These are phyloP conservation scores for Microctenopoma lineatum DNA, from an alignment of 2,797 vertebrate species.

Conservation along the genomic window DNA sequence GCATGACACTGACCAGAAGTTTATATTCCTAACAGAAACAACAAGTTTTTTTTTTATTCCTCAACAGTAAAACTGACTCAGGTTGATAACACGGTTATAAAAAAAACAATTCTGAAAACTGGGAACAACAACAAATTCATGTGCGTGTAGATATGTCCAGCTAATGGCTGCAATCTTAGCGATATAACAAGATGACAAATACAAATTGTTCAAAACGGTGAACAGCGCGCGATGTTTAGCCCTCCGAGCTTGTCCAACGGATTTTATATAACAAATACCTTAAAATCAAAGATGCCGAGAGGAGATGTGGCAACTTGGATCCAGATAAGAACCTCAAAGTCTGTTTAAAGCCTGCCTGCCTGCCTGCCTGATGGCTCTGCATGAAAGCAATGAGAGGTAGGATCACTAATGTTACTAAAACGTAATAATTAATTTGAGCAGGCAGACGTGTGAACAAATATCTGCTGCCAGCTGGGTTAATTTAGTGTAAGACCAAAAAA, in stretches of 20 bases:
- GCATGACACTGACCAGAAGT: slow-evolving; percentile 70
- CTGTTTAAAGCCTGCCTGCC: slow-evolving; percentile 47
- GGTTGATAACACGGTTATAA: neutral
- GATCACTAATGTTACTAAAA: slow-evolving; percentile 39
- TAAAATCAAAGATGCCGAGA: slow-evolving; percentile 31
- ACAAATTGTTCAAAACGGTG: neutral
- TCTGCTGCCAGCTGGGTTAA: slow-evolving; percentile 29
- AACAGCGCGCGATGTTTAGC: slow-evolving; percentile 33
- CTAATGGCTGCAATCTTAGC: slow-evolving; percentile 9
- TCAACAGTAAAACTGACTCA: slow-evolving; percentile 1
- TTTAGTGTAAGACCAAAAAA: slow-evolving; percentile 27
- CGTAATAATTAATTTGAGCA: slow-evolving; percentile 47
- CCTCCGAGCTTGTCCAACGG: slow-evolving; percentile 20
- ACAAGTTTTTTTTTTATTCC: slow-evolving; percentile 2
- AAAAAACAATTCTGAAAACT: neutral
- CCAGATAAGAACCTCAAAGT: slow-evolving; percentile 56
- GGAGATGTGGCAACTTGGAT: slow-evolving; percentile 42
- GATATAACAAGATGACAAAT: slow-evolving; percentile 7
- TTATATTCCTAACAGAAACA: slow-evolving; percentile 53
- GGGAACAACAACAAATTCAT: neutral
- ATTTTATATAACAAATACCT: slow-evolving; percentile 39
- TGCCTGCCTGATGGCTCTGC: slow-evolving; percentile 27
- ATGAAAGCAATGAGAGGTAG: slow-evolving; percentile 19
- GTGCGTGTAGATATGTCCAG: neutral
- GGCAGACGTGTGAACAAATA: slow-evolving; percentile 38